Conservation (phyloP, 2,113 vertebrate genomes). For the Nycticorax nycticorax region DNA sequence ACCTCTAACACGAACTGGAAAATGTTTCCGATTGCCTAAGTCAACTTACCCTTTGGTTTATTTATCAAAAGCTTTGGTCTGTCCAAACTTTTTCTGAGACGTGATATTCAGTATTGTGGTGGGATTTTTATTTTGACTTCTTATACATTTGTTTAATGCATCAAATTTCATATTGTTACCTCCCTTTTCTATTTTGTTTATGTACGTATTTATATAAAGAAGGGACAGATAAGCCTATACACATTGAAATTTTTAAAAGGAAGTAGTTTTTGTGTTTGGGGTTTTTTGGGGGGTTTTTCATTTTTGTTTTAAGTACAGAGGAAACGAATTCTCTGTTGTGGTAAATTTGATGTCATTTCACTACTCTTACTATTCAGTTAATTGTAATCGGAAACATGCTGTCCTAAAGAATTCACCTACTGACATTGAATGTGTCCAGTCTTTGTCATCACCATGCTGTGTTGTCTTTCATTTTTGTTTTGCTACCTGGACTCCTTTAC, state of each 20-base stretch:
- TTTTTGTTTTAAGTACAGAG: constrained; percentile 14
- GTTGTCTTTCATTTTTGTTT: constrained; percentile 57
- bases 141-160: neutral
- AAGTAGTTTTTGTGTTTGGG: constrained; percentile 2
- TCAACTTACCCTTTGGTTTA: constrained; percentile 6
- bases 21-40: constrained; percentile 72
- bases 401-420: constrained; percentile 65
- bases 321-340: constrained; percentile 38
- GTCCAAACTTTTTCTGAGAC: constrained; percentile 18
- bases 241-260: neutral
- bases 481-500: neutral
- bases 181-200: neutral
- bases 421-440: constrained; percentile 63
- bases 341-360: constrained; percentile 59
- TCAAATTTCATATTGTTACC: constrained; percentile 44
- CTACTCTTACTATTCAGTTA: constrained; percentile 44
- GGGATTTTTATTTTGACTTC: constrained; percentile 40
- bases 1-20: constrained; percentile 68
- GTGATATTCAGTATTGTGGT: neutral
- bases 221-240: neutral
- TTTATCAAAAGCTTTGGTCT: constrained; percentile 24
- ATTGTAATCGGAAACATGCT: constrained; percentile 72
- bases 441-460: constrained; percentile 54
- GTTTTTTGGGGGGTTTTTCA: neutral
- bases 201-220: neutral